These are phyloP conservation scores for Taurulus bubalis DNA, from an alignment of 2,113 vertebrate species.

Conservation along the genomic window DNA sequence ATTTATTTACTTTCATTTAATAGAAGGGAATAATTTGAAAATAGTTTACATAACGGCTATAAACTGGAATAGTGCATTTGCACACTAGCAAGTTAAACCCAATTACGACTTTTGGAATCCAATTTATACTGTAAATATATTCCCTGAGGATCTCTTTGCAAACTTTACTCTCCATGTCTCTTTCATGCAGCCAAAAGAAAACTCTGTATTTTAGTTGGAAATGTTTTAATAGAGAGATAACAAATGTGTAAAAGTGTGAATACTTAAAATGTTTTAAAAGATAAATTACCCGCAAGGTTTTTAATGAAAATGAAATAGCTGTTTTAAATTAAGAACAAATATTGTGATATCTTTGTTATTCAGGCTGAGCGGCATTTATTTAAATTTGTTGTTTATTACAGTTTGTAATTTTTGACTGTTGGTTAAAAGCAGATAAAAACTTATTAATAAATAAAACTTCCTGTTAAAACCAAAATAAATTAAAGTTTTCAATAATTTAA, in stretches of 20 bases:
- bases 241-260: not conserved
- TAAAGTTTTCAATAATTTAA: not conserved
- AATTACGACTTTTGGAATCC: not conserved
- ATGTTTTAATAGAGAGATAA: not conserved
- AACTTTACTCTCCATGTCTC: not conserved
- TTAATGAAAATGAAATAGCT: not conserved
- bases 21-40: not conserved
- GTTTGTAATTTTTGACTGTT: not conserved
- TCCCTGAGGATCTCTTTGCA: not conserved
- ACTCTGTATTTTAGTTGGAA: not conserved
- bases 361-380: not conserved
- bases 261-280: not conserved
- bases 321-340: not conserved
- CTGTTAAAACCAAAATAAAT: not conserved
- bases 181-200: not conserved
- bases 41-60: not conserved
- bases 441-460: conserved; percentile 19
- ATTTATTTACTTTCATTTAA: not conserved
- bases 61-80: not conserved
- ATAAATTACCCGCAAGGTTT: not conserved
- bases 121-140: not conserved
- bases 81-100: not conserved
- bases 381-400: not conserved
- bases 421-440: not conserved
- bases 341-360: not conserved